Base-by-base conservation (phyloP, 2,113 vertebrate genomes). In the Chascanopsetta lugubris region DNA sequence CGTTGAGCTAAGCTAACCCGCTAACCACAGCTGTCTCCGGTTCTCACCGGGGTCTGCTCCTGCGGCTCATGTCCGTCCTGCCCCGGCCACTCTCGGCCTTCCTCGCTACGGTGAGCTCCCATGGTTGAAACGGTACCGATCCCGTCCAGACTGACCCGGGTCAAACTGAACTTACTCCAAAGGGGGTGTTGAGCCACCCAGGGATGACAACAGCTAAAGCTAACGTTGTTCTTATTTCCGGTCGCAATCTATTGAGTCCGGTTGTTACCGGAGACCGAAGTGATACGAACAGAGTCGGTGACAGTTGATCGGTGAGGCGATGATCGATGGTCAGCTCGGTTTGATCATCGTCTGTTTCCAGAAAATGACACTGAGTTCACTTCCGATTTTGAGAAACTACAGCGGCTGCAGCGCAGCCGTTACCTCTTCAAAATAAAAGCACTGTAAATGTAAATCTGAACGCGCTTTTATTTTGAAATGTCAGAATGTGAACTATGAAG, bases 21-120 rank as follows among this genome's bases (percentile, higher is more conserved):
- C 42, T 55, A 59, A 27, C 32, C 27, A 1, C 40, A 1, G 56
- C 18, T 63, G 22, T 47, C 22, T 22, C 1, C 3, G 2, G 50
- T 4, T 62, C 75, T 27, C 56, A 91, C 90, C 84, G 72, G 61
- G 13, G 50, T 63, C 46, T 85, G 87, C 0, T 89, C 74, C 8
- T 68, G 75, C 50, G 87, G 84, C 56, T 92, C 89, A 0, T 46
- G 57, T 1, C 71, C 80, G 55, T 92, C 89, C 56, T 88, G 88
- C 21, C 88, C 78, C 27, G 84, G 72, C 89, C 92, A 90, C 32
- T 92, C 91, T 53, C 84, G 81, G 38, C 87, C 85, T 47, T 88
- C 91, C 12, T 93, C 92, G 12, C 81, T 83, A 18, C 91, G 88
- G 25, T 93, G 91, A 2, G 91, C 91, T 32, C 92, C 92, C 92